Evolutionary conservation across 2,888 invertebrate species (phyloP).

Genomic region (Laspeyria flexula): DNA sequence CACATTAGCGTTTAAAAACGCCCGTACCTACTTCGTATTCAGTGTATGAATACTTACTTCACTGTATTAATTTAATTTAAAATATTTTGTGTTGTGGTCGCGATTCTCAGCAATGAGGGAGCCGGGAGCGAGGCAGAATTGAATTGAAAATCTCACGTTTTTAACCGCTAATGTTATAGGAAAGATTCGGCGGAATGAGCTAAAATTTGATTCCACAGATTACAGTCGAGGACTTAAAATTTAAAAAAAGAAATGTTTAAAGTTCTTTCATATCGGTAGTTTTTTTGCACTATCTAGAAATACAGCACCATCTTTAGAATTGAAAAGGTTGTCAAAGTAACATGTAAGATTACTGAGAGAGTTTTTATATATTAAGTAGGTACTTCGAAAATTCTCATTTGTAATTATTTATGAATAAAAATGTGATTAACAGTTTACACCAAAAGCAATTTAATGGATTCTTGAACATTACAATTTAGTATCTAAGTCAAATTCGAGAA

Average conservation of each 20-base stretch:
- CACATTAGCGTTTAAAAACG: too few species aligned
- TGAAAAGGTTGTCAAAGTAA: conserved; percentile 21
- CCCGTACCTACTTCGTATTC: too few species aligned
- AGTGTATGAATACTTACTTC: too few species aligned
- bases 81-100: too few species aligned
- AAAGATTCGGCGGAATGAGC: too few species aligned
- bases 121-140: too few species aligned
- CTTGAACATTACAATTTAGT: conserved; percentile 14
- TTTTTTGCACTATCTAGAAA: conserved; percentile 37
- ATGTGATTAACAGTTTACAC: conserved; percentile 41
- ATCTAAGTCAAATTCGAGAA: conserved; percentile 26
- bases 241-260: background rate
- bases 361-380: background rate
- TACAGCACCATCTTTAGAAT: conserved; percentile 23
- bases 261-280: conserved; percentile 30
- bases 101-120: too few species aligned
- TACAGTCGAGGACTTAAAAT: too few species aligned
- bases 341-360: background rate
- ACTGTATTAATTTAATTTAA: too few species aligned
- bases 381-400: background rate
- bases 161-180: too few species aligned
- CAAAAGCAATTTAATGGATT: conserved; percentile 37
- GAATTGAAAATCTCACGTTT: too few species aligned
- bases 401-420: conserved; percentile 1
- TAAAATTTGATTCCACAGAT: too few species aligned